These are phyloP conservation scores for Drosophila eugracilis DNA, from an alignment of 1,140 invertebrate species.

Conservation along the genomic window DNA sequence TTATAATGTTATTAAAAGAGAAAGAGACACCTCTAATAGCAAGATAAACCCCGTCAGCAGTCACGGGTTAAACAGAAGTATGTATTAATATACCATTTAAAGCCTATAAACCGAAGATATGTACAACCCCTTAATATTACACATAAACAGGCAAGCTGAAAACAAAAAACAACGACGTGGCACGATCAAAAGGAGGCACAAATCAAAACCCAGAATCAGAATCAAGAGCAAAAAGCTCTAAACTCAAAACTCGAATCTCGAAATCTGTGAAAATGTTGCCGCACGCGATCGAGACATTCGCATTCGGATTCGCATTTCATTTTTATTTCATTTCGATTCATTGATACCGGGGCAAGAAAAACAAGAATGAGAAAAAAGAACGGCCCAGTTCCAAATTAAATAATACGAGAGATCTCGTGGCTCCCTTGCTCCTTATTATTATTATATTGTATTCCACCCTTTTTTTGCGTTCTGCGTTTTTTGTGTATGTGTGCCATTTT, in stretches of 20 bases:
- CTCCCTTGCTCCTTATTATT: constrained; percentile 65
- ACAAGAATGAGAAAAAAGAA: constrained; percentile 29
- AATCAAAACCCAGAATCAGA: constrained; percentile 62
- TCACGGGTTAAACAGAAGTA: constrained; percentile 57
- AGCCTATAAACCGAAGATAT: constrained; percentile 59
- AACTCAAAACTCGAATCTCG: constrained; percentile 33
- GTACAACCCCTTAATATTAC: constrained; percentile 54
- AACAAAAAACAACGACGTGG: constrained; percentile 29
- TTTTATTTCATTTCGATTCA: constrained; percentile 77
- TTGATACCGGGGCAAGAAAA: constrained; percentile 56
- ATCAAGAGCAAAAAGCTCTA: constrained; percentile 36
- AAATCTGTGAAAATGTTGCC: constrained; percentile 75
- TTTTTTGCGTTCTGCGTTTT: constrained; percentile 75
- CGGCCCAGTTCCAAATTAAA: constrained; percentile 78
- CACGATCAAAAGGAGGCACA: constrained; percentile 61
- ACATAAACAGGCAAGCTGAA: constrained; percentile 32
- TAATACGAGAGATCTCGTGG: constrained; percentile 63
- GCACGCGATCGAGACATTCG: constrained; percentile 76
- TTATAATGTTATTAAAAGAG: background rate
- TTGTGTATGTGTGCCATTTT: constrained; percentile 62
- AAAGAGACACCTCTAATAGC: background rate
- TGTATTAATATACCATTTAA: constrained; percentile 62
- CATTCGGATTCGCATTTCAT: constrained; percentile 68
- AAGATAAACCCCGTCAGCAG: background rate
- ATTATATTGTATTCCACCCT: constrained; percentile 82